Evolutionary conservation across 2,888 invertebrate genomes (phyloP).

Genomic region (Cerastis rubricosa): DNA sequence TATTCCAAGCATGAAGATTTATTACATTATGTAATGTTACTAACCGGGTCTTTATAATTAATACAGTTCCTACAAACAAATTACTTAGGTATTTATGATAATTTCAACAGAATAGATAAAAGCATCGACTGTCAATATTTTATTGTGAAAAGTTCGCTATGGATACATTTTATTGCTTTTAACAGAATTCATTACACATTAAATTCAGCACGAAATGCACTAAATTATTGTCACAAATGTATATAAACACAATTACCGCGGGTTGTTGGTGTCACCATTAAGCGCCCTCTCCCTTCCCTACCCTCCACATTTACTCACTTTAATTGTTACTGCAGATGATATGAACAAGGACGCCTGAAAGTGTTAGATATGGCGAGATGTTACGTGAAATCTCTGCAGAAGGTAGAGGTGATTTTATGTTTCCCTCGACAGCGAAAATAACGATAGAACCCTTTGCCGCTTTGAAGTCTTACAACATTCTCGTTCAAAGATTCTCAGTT

Average conservation of each 20-base stretch:
- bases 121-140: not conserved
- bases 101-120: conserved; percentile 1
- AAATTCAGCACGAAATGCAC: not conserved
- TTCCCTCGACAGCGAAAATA: not conserved
- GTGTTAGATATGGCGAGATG: not conserved
- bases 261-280: conserved; percentile 17
- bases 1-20: not conserved
- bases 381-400: not conserved
- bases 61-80: not conserved
- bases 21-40: not conserved
- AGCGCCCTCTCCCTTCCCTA: not conserved
- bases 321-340: conserved; percentile 22
- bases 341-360: not conserved
- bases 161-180: not conserved
- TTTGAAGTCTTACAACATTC: conserved; percentile 1
- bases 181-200: not conserved
- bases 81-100: not conserved
- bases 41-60: not conserved
- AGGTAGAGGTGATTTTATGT: not conserved
- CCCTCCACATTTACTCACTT: conserved; percentile 9
- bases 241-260: conserved; percentile 2
- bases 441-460: not conserved
- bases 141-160: not conserved
- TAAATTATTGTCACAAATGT: conserved; percentile 7
- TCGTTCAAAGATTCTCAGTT: not conserved